These are phyloP conservation scores for Lucinisca nassula DNA, from an alignment of 2,888 invertebrate species.

Conservation along the genomic window DNA sequence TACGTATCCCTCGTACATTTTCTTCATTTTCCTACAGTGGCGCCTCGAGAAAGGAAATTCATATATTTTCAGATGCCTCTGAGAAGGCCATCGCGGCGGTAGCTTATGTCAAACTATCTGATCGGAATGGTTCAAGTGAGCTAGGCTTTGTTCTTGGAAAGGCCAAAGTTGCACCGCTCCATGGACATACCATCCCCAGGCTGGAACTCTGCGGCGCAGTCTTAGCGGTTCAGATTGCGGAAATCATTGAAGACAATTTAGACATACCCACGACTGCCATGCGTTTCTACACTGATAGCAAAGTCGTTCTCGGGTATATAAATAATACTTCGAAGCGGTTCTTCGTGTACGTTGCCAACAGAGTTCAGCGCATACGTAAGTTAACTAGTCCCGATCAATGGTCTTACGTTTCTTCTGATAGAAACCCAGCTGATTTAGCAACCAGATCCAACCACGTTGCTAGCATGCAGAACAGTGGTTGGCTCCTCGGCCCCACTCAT, in stretches of 20 bases:
- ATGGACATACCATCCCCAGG: constrained; percentile 58
- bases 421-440: constrained; percentile 51
- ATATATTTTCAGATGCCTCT: constrained; percentile 72
- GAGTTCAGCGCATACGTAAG: constrained; percentile 34
- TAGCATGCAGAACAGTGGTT: constrained; percentile 12
- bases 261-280: neutral
- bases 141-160: constrained; percentile 65
- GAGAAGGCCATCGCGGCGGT: constrained; percentile 71
- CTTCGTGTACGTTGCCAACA: constrained; percentile 51
- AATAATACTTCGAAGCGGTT: constrained; percentile 46
- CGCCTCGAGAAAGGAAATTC: constrained; percentile 28
- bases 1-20: constrained; percentile 54
- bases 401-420: constrained; percentile 40
- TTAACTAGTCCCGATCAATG: constrained; percentile 43
- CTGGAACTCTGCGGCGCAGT: constrained; percentile 67
- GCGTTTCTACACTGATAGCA: constrained; percentile 54
- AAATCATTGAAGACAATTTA: constrained; percentile 28
- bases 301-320: constrained; percentile 53
- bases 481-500: constrained; percentile 29
- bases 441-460: constrained; percentile 34
- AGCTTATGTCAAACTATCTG: constrained; percentile 55
- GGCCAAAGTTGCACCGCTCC: constrained; percentile 54
- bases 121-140: constrained; percentile 10
- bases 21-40: neutral
- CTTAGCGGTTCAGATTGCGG: constrained; percentile 49